Conservation (phyloP, 2,113 vertebrate species). For the Ondatra zibethicus region DNA sequence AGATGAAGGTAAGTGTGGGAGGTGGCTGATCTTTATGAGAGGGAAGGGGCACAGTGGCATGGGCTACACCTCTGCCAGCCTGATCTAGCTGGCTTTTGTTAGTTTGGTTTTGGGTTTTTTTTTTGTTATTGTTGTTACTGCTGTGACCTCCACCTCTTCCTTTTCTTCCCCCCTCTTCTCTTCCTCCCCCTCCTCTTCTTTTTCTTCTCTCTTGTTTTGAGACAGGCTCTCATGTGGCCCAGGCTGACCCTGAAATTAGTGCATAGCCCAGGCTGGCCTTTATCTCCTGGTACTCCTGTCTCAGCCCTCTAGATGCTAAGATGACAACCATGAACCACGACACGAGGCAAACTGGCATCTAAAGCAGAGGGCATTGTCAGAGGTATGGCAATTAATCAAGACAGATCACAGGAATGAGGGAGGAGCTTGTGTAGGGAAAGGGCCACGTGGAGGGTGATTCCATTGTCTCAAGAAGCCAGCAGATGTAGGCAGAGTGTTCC, state of each 20-base stretch:
- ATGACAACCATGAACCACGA: background rate
- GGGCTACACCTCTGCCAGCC: background rate
- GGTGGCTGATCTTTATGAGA: background rate
- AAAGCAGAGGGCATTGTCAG: background rate
- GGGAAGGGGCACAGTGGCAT: too few species aligned
- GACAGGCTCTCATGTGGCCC: background rate
- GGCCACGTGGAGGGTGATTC: too few species aligned
- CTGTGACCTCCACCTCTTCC: too few species aligned
- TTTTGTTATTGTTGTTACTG: background rate
- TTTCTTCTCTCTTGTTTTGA: background rate
- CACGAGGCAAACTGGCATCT: background rate
- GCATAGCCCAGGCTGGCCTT: background rate
- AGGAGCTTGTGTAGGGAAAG: background rate
- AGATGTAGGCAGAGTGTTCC: background rate
- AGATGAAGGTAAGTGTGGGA: background rate
- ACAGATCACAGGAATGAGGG: background rate
- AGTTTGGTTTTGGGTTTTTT: background rate
- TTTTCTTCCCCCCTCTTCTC: too few species aligned
- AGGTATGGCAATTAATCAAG: background rate
- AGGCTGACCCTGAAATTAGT: background rate
- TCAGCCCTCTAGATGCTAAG: background rate
- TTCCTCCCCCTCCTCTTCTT: too few species aligned
- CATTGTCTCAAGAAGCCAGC: background rate
- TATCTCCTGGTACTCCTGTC: background rate
- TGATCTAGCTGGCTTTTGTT: too few species aligned